A percentile compares a stretch with the other conserved stretches of the same genome.
These are phyloP conservation scores for Drosophila hamatofila DNA, from an alignment of 2,888 invertebrate species.

Conservation along the genomic window DNA sequence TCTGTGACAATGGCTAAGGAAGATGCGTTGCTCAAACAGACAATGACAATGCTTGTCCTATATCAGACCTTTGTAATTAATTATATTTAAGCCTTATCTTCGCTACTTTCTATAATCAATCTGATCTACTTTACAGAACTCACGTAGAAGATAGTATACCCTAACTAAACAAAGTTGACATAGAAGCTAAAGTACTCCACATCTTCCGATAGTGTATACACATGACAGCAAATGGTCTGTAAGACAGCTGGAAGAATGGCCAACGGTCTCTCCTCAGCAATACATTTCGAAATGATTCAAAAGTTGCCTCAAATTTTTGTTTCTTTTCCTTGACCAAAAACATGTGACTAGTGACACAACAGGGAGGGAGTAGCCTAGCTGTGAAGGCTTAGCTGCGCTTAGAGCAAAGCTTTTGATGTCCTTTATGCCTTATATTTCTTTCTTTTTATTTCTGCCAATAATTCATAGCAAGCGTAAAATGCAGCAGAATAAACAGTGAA, in stretches of 20 bases:
- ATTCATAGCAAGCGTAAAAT: constrained; percentile 70
- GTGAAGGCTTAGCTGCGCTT: constrained; percentile 44
- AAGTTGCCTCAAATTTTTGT: constrained; percentile 25
- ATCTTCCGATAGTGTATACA: constrained; percentile 27
- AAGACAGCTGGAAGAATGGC: constrained; percentile 40
- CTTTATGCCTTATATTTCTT: constrained; percentile 40
- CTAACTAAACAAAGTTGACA: neutral
- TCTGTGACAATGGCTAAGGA: constrained; percentile 55
- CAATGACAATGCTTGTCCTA: constrained; percentile 4
- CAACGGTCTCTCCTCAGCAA: constrained; percentile 4
- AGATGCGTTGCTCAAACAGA: neutral
- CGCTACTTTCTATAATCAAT: neutral
- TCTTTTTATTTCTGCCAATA: constrained; percentile 58
- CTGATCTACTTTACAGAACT: neutral
- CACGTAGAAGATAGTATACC: neutral
- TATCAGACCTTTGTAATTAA: no score
- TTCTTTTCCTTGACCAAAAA: constrained; percentile 5
- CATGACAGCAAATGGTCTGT: constrained; percentile 70
- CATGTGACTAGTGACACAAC: constrained; percentile 7
- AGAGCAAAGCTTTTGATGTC: constrained; percentile 50
- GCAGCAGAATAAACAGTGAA: constrained; percentile 51
- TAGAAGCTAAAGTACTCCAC: neutral
- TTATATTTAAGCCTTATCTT: neutral
- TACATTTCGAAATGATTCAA: constrained; percentile 22
- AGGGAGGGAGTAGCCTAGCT: neutral